Percentiles rank a stretch among this genome's conserved stretches.
These are phyloP conservation scores for Pseudococcus viburni DNA, from an alignment of 2,888 invertebrate species.

Conservation along the genomic window DNA sequence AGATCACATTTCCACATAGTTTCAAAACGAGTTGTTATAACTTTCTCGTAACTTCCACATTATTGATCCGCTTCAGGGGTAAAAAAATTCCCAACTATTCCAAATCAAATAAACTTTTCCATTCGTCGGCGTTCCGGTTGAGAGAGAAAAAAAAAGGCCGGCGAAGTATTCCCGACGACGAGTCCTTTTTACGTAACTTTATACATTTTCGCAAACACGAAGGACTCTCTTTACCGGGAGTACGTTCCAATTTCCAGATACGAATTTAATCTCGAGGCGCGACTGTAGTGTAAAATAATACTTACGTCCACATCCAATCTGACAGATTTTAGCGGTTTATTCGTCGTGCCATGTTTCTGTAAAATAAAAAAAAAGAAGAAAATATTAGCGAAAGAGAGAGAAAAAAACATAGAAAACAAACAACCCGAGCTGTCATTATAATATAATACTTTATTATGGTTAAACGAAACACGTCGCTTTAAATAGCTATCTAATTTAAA, in stretches of 20 bases:
- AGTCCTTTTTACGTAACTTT: background rate
- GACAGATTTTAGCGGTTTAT: slow-evolving; percentile 91
- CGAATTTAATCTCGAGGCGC: slow-evolving; percentile 9
- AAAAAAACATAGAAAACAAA: too few relatives aligned
- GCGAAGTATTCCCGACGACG: background rate
- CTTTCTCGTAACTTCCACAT: slow-evolving; percentile 19
- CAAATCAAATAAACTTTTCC: slow-evolving; percentile 42
- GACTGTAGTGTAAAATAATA: slow-evolving; percentile 64
- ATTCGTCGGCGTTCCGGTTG: slow-evolving; percentile 1
- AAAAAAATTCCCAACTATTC: slow-evolving; percentile 41
- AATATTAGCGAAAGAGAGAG: background rate
- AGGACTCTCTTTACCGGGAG: background rate
- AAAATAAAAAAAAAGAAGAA: slow-evolving; percentile 68
- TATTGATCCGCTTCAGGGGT: background rate
- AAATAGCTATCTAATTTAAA: slow-evolving; percentile 45
- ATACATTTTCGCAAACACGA: slow-evolving; percentile 12
- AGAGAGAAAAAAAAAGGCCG: background rate
- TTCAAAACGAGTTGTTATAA: slow-evolving; percentile 33
- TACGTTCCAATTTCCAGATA: background rate
- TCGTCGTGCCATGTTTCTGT: slow-evolving; percentile 97
- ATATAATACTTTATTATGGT: too few relatives aligned
- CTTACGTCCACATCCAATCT: slow-evolving; percentile 86
- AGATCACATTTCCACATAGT: slow-evolving; percentile 13
- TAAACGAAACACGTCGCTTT: slow-evolving; percentile 17
- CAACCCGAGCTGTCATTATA: too few relatives aligned